Evolutionary conservation across 2,113 vertebrate species (phyloP).

Genomic region (Paraplagusia blochii): DNA sequence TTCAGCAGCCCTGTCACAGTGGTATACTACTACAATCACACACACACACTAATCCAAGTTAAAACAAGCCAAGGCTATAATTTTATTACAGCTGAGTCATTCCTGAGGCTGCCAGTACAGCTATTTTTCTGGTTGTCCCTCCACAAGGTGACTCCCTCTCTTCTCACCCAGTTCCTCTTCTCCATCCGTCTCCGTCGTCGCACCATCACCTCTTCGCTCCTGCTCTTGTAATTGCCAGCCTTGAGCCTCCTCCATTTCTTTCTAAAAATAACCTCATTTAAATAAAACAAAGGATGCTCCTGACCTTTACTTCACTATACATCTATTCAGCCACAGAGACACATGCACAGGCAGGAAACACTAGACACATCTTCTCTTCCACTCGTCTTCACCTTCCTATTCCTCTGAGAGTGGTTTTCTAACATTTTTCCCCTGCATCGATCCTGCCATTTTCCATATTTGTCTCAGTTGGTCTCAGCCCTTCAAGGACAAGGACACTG

Average conservation of each 20-base stretch:
- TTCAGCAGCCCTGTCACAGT: background rate
- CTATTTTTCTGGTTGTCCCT: constrained; percentile 50
- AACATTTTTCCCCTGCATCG: constrained; percentile 35
- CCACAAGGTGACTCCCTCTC: constrained; percentile 63
- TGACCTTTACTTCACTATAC: background rate
- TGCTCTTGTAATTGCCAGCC: background rate
- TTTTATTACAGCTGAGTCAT: constrained; percentile 63
- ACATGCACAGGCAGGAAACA: background rate
- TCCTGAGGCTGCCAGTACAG: constrained; percentile 45
- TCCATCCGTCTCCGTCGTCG: constrained; percentile 2
- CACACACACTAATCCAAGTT: constrained; percentile 1
- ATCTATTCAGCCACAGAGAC: background rate
- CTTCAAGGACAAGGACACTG: constrained; percentile 46
- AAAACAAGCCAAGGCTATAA: constrained; percentile 38
- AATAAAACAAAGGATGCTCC: constrained; percentile 17
- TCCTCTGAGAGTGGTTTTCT: constrained; percentile 11
- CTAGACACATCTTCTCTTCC: background rate
- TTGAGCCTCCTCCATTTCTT: constrained; percentile 7
- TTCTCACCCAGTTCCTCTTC: constrained; percentile 30
- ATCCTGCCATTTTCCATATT: constrained; percentile 39
- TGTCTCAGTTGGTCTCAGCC: constrained; percentile 7
- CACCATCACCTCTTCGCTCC: constrained; percentile 24
- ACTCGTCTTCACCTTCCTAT: background rate
- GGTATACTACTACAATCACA: background rate
- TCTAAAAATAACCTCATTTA: constrained; percentile 28